Conservation (phyloP, 2,888 invertebrate species). For the Tuberolachnus salignus region DNA sequence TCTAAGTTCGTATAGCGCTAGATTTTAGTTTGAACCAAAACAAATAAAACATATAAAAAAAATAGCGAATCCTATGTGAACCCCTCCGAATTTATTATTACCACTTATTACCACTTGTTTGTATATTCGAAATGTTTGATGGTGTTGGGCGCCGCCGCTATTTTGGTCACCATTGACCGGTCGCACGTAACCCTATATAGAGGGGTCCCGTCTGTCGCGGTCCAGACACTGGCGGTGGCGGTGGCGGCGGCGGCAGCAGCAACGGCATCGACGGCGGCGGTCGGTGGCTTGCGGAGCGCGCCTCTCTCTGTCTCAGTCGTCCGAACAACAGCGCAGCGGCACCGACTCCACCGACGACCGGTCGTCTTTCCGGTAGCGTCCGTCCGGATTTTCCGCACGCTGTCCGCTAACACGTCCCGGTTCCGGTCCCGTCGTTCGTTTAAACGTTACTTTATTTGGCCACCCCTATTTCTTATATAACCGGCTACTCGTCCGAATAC, state of each 20-base stretch:
- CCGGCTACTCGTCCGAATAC: conserved; percentile 8
- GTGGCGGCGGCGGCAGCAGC: conserved; percentile 23
- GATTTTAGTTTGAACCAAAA: too few species aligned
- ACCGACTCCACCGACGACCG: conserved; percentile 51
- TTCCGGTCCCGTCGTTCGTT: neutral
- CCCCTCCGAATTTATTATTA: too few species aligned
- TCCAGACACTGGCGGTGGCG: conserved; percentile 51
- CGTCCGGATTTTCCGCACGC: conserved; percentile 20
- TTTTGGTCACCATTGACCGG: conserved; percentile 54
- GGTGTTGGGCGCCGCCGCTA: neutral
- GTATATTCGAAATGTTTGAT: neutral
- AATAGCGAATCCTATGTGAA: too few species aligned
- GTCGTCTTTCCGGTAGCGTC: conserved; percentile 39
- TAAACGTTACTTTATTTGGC: too few species aligned
- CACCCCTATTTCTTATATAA: too few species aligned
- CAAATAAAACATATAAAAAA: too few species aligned
- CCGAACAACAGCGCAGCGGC: conserved; percentile 42
- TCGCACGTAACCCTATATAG: conserved; percentile 51
- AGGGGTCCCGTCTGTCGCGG: conserved; percentile 54
- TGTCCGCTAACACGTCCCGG: neutral
- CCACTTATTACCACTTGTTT: too few species aligned
- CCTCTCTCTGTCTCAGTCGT: conserved; percentile 52
- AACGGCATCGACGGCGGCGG: conserved; percentile 2
- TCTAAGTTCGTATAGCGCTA: too few species aligned
- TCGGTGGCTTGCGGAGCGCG: conserved; percentile 13